Base-by-base conservation (phyloP, 2,888 invertebrate species). In the Diaperis boleti region DNA sequence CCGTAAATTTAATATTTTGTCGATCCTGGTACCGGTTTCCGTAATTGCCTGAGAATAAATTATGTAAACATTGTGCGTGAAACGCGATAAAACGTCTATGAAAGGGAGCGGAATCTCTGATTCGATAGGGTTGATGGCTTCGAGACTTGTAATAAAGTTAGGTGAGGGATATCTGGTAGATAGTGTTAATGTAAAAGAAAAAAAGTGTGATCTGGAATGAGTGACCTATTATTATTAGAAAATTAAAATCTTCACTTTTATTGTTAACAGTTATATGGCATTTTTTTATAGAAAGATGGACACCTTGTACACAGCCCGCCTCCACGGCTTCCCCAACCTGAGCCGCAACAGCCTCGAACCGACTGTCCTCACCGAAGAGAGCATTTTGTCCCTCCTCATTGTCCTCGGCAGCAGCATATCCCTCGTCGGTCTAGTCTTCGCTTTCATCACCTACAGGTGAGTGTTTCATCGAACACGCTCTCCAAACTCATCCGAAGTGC, bases 391-490 rank as follows among this genome's bases (percentile, higher is more conserved):
- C 7, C 80, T 89, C 41, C 82, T 88, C 68, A 88, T 88, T 41
- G 87, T 89, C 5, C 81, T 89, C 7, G 87, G 88, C 26, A 88
- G 88, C 72, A 88, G 88, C 73, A 82, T 88, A 41, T 88, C 88
- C 26, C 81, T 89, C 54, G 89, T 89, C 22, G 88, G 88, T 13
- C 82, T 89, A 37, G 88, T 88, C 42, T 88, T 89, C 77, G 88
- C 89, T 65, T 89, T 89, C 80, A 88, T 89, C 71, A 89, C 89
- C 1, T 88, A 88, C 83, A 89, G 88, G 88, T 88, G 79, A 82
- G 83, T 52, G 29, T 22, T 56, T 29, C 22, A 22, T 33, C 47
- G 37, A 42, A 15, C 26, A 18, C 54, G 17, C 35, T 15, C 29
- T 31, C 50, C 7, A 35, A 49, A 49, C 49, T 52, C 22, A 22